These are phyloP conservation scores for Melanostoma scalare DNA, from an alignment of 2,888 invertebrate species.

Conservation along the genomic window DNA sequence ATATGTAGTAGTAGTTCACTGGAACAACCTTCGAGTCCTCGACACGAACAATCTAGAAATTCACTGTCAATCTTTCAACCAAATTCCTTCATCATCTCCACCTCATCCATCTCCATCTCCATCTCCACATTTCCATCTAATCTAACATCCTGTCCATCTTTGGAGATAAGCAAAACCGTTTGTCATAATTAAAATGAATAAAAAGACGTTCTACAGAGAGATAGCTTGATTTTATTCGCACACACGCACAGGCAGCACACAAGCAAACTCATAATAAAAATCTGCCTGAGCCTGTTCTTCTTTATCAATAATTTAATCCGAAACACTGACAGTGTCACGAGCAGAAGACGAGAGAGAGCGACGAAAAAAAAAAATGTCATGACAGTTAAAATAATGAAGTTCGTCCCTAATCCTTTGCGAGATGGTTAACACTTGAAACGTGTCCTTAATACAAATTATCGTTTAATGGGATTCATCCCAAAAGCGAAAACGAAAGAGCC, in stretches of 20 bases:
- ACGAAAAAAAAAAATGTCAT: slow-evolving; percentile 15
- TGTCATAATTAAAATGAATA: slow-evolving; percentile 70
- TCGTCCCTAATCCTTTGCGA: slow-evolving; percentile 64
- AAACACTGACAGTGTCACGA: slow-evolving; percentile 45
- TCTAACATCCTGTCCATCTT: slow-evolving; percentile 32
- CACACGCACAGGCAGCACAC: slow-evolving; percentile 16
- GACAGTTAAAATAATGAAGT: slow-evolving; percentile 69
- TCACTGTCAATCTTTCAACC: slow-evolving; percentile 57
- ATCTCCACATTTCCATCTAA: not conserved
- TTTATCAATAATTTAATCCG: slow-evolving; percentile 61
- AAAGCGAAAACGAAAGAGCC: not conserved
- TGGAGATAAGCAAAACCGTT: slow-evolving; percentile 56
- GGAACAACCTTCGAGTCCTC: not conserved
- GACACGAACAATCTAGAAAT: slow-evolving; percentile 25
- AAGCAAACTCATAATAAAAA: not conserved
- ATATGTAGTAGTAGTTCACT: not conserved
- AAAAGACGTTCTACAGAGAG: slow-evolving; percentile 46
- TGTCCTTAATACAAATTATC: slow-evolving; percentile 68
- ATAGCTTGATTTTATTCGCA: slow-evolving; percentile 26
- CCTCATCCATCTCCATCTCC: slow-evolving; percentile 10
- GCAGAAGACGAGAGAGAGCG: not conserved
- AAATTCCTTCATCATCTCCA: slow-evolving; percentile 47
- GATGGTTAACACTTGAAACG: slow-evolving; percentile 70
- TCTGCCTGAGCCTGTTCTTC: not conserved
- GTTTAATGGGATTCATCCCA: slow-evolving; percentile 39